Conservation (phyloP, 2,888 invertebrate genomes). For the Asteroscopus sphinx region DNA sequence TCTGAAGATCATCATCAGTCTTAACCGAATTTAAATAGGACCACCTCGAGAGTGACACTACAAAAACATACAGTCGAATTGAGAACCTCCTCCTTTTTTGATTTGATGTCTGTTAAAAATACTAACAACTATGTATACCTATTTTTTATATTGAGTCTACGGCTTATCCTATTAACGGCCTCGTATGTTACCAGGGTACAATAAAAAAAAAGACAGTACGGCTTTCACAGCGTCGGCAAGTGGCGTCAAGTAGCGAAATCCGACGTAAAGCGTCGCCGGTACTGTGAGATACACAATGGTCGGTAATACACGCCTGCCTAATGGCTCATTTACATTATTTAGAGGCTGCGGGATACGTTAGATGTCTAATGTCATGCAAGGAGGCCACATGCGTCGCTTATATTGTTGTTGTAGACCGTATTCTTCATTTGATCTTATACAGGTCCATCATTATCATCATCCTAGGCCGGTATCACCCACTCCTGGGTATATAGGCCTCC, state of each 20-base stretch:
- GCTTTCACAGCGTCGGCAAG: conserved; percentile 37
- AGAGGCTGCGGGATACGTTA: conserved; percentile 30
- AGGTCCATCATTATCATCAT: too few relatives aligned
- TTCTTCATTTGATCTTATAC: background rate
- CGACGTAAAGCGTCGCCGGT: conserved; percentile 32
- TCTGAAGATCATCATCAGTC: too few relatives aligned
- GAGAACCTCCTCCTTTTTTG: too few relatives aligned
- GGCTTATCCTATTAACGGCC: conserved; percentile 46
- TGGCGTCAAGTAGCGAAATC: conserved; percentile 47
- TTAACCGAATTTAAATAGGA: too few relatives aligned
- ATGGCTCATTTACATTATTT: conserved; percentile 52
- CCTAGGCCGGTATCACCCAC: too few relatives aligned
- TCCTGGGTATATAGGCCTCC: too few relatives aligned
- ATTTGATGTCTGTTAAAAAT: too few relatives aligned
- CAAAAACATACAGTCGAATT: too few relatives aligned
- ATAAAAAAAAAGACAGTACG: conserved; percentile 50
- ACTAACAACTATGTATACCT: too few relatives aligned
- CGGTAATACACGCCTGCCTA: conserved; percentile 45
- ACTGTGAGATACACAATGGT: conserved; percentile 43
- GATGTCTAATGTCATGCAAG: conserved; percentile 39
- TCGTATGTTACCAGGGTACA: conserved; percentile 36
- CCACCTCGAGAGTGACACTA: too few relatives aligned
- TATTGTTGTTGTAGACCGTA: background rate
- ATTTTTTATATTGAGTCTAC: too few relatives aligned
- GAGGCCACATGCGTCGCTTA: conserved; percentile 25